Conservation (phyloP, 2,888 invertebrate genomes). For the Lapara coniferarum region DNA sequence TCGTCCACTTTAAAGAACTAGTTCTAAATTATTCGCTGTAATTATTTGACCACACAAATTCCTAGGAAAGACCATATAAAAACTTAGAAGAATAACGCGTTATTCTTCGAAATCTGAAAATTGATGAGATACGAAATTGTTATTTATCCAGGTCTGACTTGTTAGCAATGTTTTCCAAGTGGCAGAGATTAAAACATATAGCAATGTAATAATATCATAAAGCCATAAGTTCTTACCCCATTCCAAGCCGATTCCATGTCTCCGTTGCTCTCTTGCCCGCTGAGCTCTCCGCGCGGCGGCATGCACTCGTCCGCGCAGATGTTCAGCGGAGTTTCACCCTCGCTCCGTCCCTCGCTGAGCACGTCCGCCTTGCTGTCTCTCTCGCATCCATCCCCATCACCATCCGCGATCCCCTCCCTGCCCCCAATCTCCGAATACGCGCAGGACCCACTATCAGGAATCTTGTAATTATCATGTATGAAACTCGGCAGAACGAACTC, state of each 20-base stretch:
- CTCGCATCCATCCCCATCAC: conserved; percentile 54
- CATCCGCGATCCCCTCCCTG: conserved; percentile 45
- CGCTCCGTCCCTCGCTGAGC: conserved; percentile 65
- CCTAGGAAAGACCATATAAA: no score
- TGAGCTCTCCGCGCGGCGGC: conserved; percentile 93
- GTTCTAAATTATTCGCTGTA: no score
- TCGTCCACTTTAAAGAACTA: no score
- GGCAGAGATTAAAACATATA: no score
- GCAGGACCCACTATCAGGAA: conserved; percentile 64
- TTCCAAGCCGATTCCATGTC: conserved; percentile 91
- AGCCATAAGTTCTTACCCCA: conserved; percentile 79
- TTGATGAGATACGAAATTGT: no score
- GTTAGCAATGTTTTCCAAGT: no score
- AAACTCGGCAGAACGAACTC: conserved; percentile 77
- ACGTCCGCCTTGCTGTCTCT: conserved; percentile 70
- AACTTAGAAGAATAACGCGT: no score
- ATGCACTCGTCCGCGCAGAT: conserved; percentile 93
- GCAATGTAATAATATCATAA: conserved; percentile 22
- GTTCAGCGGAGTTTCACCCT: conserved; percentile 80
- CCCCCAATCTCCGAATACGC: conserved; percentile 63
- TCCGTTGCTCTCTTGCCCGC: conserved; percentile 93
- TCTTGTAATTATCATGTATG: conserved; percentile 77
- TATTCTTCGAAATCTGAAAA: no score
- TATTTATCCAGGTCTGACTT: no score
- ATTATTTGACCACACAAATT: no score